Percentiles rank a stretch among this genome's conserved stretches.
Evolutionary conservation across 2,888 invertebrate genomes (phyloP).

Genomic region (Drosophila algonquin): DNA sequence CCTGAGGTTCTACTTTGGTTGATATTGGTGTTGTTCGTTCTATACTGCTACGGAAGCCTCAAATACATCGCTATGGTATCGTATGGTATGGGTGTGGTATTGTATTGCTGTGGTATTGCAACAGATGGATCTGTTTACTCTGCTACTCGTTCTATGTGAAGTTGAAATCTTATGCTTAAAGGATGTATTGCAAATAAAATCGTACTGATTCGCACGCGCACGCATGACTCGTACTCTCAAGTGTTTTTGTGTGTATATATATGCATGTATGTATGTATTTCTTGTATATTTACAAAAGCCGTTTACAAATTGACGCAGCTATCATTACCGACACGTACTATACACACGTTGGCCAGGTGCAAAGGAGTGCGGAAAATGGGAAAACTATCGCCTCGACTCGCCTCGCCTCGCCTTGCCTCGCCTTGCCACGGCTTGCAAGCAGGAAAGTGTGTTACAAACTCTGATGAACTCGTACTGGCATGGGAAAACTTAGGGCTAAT

Average conservation of each 20-base stretch:
- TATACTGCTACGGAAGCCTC: constrained; percentile 68
- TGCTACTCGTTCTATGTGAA: constrained; percentile 48
- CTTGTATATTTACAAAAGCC: constrained; percentile 57
- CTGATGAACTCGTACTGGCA: neutral
- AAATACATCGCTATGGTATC: constrained; percentile 52
- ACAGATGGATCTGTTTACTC: neutral
- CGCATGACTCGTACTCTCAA: constrained; percentile 24
- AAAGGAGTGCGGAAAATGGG: constrained; percentile 8
- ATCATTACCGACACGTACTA: constrained; percentile 8
- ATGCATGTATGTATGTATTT: neutral
- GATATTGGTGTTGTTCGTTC: constrained; percentile 5
- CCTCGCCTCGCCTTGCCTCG: neutral
- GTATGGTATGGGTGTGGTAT: constrained; percentile 33
- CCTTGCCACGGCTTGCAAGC: neutral
- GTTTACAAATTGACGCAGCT: constrained; percentile 45
- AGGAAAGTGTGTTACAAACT: constrained; percentile 21
- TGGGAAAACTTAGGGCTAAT: constrained; percentile 37
- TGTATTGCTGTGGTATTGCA: neutral
- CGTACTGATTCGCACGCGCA: constrained; percentile 27
- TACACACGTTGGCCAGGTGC: constrained; percentile 1
- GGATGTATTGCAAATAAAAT: constrained; percentile 60
- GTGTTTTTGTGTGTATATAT: constrained; percentile 11
- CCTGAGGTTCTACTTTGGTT: too few species aligned
- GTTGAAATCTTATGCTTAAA: constrained; percentile 70
- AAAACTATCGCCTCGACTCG: neutral